Evolutionary conservation across 2,113 vertebrate species (phyloP), one percentile per base, ranked within the genome.

Genomic region (Solea senegalensis): DNA sequence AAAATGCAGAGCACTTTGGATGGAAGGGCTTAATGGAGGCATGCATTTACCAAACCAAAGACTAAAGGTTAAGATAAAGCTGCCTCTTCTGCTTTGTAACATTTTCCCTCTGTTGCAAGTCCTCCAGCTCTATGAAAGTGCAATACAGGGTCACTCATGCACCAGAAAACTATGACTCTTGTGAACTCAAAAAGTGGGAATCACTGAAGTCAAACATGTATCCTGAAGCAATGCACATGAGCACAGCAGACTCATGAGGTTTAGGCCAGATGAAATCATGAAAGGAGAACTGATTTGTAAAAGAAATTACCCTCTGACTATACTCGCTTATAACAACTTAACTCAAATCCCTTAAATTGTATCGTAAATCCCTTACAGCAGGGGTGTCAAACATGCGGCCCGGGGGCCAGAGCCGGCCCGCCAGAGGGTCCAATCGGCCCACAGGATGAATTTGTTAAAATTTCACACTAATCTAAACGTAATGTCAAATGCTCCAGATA

Each of bases 221-320:
- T 2, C 14, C 8, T 21, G 46, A 57, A 41, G 26, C n/a, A 15
- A 44, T 8, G 28, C 13, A 26, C 15, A 15, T 50, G 1, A 71
- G 14, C 26, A 48, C 34, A 51, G 28, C 3, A 46, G 55, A 21
- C 40, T 63, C 41, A n/a, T 43, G 13, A 21, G 5, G 34, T 70
- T 55, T 7, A 41, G 40, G 12, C 39, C 8, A 40, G 41, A 69
- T 69, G 65, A 45, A 64, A 62, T 69, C 63, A 61, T 43, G 39
- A 57, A 50, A 16, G 34, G 5, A 8, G 43, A 11, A 16, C 14
- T 27, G 28, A 52, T 66, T 76, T 59, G 34, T 34, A 34, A 34
- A 34, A 34, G 34, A 34, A 48, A 62, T 11, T 28, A 71, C 53
- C 54, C 8, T 21, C 21, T 21, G 5, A 34, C 34, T 34, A 3